phyloP scores from a whole-genome alignment of 2,888 invertebrate species.

The Bruchidius siliquastri region DNA sequence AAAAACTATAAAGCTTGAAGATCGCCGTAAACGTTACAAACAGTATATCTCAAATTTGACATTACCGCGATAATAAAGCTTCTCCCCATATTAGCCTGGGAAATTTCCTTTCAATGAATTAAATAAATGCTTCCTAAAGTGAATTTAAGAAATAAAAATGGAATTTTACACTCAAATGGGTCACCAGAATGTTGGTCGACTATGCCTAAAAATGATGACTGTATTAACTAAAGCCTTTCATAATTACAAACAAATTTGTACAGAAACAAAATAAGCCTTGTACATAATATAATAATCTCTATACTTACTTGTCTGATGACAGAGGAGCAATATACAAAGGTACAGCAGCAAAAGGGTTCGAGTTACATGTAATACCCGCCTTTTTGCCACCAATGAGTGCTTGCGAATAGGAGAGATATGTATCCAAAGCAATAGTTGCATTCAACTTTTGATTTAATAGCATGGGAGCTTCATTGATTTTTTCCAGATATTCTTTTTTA shows the following conservation, averaged over 20 bases:
- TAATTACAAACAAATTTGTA: conserved; percentile 1
- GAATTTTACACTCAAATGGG: no score
- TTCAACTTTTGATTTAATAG: conserved; percentile 72
- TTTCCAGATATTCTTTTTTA: conserved; percentile 77
- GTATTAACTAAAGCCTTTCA: neutral
- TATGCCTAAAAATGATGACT: no score
- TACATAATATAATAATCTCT: no score
- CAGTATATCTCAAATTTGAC: no score
- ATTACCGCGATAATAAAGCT: no score
- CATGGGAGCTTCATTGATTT: conserved; percentile 73
- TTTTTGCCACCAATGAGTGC: conserved; percentile 77
- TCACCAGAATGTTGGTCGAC: no score
- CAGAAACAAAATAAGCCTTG: neutral
- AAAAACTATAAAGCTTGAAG: no score
- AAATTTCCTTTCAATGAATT: no score
- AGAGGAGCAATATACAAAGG: conserved; percentile 78
- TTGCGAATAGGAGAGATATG: conserved; percentile 65
- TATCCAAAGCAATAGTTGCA: conserved; percentile 67
- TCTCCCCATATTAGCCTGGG: no score
- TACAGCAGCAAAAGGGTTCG: conserved; percentile 54
- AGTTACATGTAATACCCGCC: conserved; percentile 40
- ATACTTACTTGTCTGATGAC: conserved; percentile 75
- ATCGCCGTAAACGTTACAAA: no score
- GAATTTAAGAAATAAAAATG: no score
- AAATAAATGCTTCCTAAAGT: no score